These are phyloP conservation scores for Syngnathus floridae DNA, from an alignment of 2,113 vertebrate species.

Conservation along the genomic window DNA sequence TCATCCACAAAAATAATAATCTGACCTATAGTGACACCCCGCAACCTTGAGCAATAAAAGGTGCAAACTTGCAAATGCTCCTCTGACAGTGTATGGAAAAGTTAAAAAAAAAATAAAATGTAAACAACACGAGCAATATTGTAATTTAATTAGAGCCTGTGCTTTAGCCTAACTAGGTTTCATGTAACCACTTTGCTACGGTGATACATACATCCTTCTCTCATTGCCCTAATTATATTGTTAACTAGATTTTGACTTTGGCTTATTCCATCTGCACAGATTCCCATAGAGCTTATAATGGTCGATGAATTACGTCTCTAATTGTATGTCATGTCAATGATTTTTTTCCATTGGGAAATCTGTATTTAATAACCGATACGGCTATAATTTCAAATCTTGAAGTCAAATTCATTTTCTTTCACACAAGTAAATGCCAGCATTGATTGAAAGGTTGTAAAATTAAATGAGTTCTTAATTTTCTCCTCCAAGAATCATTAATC, in stretches of 20 bases:
- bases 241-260: conserved; percentile 5
- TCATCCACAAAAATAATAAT: conserved; percentile 7
- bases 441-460: neutral
- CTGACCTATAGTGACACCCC: too few relatives aligned
- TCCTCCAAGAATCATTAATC: neutral
- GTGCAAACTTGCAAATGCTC: neutral
- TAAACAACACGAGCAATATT: neutral
- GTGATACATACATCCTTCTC: neutral
- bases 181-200: neutral
- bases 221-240: conserved; percentile 1
- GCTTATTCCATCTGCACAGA: conserved; percentile 19
- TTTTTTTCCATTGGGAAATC: neutral
- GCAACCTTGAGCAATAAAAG: neutral
- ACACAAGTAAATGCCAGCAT: neutral
- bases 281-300: conserved; percentile 14
- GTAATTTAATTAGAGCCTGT: neutral
- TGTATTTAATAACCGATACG: neutral
- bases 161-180: neutral
- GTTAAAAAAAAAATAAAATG: neutral
- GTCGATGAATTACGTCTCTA: neutral
- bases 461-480: neutral
- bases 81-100: neutral
- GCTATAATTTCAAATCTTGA: neutral
- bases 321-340: neutral
- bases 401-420: neutral